A percentile compares a stretch with the other conserved stretches of the same genome.
These are phyloP conservation scores for Nyctereutes procyonoides DNA, from an alignment of 2,113 vertebrate genomes.

Conservation along the genomic window DNA sequence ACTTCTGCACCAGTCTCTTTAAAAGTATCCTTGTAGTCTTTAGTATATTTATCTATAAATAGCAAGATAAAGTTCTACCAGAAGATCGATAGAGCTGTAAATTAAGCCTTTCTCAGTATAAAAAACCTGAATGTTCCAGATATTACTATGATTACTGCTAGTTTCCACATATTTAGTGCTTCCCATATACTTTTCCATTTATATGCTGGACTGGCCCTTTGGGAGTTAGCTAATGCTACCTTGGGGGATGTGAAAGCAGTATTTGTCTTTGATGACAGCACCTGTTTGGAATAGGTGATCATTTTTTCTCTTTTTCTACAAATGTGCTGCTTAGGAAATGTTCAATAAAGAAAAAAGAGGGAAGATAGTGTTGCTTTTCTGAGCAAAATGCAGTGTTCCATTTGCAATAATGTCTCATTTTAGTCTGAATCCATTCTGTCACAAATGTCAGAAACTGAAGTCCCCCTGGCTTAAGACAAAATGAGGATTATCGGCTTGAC, in stretches of 20 bases:
- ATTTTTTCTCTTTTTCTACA: constrained; percentile 34
- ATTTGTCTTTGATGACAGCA: constrained; percentile 12
- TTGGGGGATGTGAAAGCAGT: background rate
- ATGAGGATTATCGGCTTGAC: background rate
- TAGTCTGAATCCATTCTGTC: background rate
- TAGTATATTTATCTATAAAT: constrained; percentile 1
- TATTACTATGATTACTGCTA: background rate
- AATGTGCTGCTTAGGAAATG: background rate
- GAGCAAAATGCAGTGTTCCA: background rate
- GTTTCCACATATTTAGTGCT: background rate
- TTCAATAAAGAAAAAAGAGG: background rate
- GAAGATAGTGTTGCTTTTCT: background rate
- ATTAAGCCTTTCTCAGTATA: background rate
- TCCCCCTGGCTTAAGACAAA: background rate
- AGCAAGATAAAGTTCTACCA: constrained; percentile 43
- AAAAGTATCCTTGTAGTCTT: background rate
- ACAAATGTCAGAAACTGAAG: background rate
- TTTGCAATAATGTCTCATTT: background rate
- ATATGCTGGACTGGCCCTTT: background rate
- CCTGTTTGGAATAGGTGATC: constrained; percentile 47
- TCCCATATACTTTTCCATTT: background rate
- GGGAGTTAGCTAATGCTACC: constrained; percentile 5
- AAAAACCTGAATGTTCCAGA: background rate
- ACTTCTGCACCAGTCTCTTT: background rate
- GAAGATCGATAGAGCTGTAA: background rate